phyloP scores from a whole-genome alignment of 2,797 vertebrate genomes.

The Gadopsis marmoratus region DNA sequence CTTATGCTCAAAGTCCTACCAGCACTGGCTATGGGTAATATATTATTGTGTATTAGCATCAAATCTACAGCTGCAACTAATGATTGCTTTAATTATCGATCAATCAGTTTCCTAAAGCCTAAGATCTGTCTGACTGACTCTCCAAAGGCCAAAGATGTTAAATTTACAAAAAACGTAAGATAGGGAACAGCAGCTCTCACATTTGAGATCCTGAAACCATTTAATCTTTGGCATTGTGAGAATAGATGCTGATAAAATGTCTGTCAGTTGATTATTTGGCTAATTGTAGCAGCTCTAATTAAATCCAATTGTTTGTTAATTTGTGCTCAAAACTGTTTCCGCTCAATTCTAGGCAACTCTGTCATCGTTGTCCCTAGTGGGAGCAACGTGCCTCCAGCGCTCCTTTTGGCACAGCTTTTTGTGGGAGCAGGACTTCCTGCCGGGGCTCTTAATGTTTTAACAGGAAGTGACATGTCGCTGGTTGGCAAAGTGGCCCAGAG shows the following conservation, averaged over 20 bases:
- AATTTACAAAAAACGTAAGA: not conserved
- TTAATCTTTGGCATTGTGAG: not conserved
- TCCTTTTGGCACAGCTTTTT: conserved; percentile 90
- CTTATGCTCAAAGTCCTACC: conserved; percentile 89
- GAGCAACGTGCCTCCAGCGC: conserved; percentile 74
- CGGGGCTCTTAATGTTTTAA: conserved; percentile 88
- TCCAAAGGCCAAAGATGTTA: not conserved
- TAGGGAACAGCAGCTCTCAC: not conserved
- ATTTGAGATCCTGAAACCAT: not conserved
- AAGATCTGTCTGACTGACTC: not conserved
- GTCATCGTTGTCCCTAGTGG: conserved; percentile 86
- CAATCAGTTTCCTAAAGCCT: not conserved
- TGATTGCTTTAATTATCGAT: not conserved
- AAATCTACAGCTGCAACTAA: not conserved
- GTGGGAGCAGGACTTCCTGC: conserved; percentile 84
- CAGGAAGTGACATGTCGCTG: conserved; percentile 79
- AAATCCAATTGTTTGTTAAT: not conserved
- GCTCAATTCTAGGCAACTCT: conserved; percentile 85
- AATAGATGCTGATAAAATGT: not conserved
- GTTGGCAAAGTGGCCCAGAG: conserved; percentile 79
- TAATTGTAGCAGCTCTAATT: not conserved
- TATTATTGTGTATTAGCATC: not conserved
- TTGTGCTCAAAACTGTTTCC: not conserved
- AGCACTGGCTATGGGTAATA: conserved; percentile 90
- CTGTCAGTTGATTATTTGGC: not conserved